Percentiles rank a stretch among this genome's conserved stretches.
These are phyloP conservation scores for Picathartes gymnocephalus DNA, from an alignment of 2,113 vertebrate species.

Conservation along the genomic window DNA sequence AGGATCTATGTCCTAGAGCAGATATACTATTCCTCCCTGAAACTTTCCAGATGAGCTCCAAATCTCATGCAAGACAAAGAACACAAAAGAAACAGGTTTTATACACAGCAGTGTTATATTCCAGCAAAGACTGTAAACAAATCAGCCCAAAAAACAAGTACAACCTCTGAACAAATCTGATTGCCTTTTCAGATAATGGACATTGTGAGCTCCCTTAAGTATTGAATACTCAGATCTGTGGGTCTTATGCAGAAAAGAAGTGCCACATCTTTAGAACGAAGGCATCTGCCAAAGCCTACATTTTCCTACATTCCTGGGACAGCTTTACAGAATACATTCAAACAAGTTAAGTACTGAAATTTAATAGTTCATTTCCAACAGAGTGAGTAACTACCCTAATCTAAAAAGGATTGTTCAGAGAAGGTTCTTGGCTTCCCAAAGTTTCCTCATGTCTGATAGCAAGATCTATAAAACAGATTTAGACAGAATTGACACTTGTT, in stretches of 20 bases:
- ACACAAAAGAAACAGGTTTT: not conserved
- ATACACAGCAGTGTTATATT: not conserved
- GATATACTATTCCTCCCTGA: not conserved
- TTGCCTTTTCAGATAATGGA: not conserved
- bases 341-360: not conserved
- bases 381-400: not conserved
- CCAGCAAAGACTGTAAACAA: not conserved
- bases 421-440: not conserved
- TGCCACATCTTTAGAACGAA: not conserved
- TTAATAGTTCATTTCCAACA: not conserved
- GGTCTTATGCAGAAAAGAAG: not conserved
- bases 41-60: not conserved
- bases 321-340: not conserved
- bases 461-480: not conserved
- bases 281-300: not conserved
- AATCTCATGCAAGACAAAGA: not conserved
- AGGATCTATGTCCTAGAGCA: not conserved
- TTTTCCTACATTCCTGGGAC: not conserved
- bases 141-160: not conserved
- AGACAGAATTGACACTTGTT: not conserved
- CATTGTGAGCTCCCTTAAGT: not conserved
- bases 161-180: not conserved
- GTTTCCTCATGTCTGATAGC: not conserved
- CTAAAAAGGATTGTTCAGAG: not conserved
- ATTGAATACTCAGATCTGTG: not conserved